Evolutionary conservation across 2,797 vertebrate species (phyloP).

Genomic region (Hyperoplus lanceolatus): DNA sequence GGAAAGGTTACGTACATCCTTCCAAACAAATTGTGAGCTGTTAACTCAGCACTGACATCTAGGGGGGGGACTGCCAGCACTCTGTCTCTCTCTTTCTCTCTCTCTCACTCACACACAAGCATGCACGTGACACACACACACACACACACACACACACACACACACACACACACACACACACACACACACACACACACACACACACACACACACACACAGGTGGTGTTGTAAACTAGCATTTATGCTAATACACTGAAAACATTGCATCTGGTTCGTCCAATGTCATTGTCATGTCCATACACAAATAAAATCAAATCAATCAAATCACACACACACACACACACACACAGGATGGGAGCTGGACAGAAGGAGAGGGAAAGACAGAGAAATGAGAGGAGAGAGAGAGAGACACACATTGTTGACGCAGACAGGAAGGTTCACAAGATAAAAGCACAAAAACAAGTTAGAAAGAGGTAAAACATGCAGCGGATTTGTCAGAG

Average conservation of each 20-base stretch:
- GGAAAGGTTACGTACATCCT: conserved; percentile 42
- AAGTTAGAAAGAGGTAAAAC: conserved; percentile 38
- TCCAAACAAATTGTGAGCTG: conserved; percentile 56
- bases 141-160: background rate
- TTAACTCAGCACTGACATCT: conserved; percentile 81
- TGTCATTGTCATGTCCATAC: too few species aligned
- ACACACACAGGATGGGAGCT: conserved; percentile 13
- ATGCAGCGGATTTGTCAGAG: conserved; percentile 32
- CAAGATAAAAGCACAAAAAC: conserved; percentile 41
- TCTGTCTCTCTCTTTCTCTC: background rate
- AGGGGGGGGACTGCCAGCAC: conserved; percentile 72
- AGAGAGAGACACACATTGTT: conserved; percentile 19
- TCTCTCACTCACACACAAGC: conserved; percentile 1
- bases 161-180: background rate
- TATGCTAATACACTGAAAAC: too few species aligned
- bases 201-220: conserved; percentile 6
- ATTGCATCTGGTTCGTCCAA: too few species aligned
- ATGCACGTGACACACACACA: background rate
- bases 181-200: conserved; percentile 7
- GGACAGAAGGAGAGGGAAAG: conserved; percentile 24
- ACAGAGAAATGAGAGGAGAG: conserved; percentile 11
- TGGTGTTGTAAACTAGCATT: too few species aligned
- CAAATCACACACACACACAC: conserved; percentile 10
- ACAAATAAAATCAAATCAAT: too few species aligned
- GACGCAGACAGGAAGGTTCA: conserved; percentile 39